Base-by-base conservation (phyloP, 1,140 invertebrate species). In the Sitophilus oryzae region DNA sequence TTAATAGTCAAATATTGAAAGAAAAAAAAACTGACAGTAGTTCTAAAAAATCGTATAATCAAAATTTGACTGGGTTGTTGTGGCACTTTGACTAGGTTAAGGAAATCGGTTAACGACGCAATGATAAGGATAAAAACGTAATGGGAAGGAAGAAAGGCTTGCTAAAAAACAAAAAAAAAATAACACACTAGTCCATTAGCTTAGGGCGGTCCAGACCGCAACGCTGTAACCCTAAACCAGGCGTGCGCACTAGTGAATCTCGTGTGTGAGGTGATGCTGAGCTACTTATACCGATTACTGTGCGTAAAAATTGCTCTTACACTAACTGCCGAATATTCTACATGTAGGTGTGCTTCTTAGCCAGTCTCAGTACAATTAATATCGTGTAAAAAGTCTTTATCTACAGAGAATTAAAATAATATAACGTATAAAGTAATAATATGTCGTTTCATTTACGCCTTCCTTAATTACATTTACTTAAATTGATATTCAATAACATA, bases 151-250 rank as follows among this genome's bases (percentile, higher is more conserved):
- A 23, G n/a, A 42, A 35, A 42, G 41, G 40, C 11, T 49, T 47
- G 49, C 49, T 57, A 57, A 57, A 45, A 57, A 57, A 40, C n/a
- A 15, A 55, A 57, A 51, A 40, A 40, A 57, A 57, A n/a, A n/a
- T n/a, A n/a, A 57, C 48, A 57, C 55, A 57, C 55, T 57, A 57
- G 55, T 57, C 48, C 48, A 57, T 51, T 52, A 57, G 49, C 48
- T 44, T 52, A 42, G 42, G 22, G 42, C 44, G 55, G 47, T 21
- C 48, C 48, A 52, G 48, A 51, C 55, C 55, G 53, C 46, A 56
- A 18, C 46, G 40, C 53, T 42, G 19, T 16, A 47, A 43, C 30
- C 46, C 46, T 56, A 9, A 49, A 56, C 53, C 15, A 19, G 53
- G 46, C 53, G 46, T 44, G 53, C 34, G 34, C 53, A 49, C 40